These are phyloP conservation scores for Menura novaehollandiae DNA, from an alignment of 2,113 vertebrate species.

Conservation along the genomic window DNA sequence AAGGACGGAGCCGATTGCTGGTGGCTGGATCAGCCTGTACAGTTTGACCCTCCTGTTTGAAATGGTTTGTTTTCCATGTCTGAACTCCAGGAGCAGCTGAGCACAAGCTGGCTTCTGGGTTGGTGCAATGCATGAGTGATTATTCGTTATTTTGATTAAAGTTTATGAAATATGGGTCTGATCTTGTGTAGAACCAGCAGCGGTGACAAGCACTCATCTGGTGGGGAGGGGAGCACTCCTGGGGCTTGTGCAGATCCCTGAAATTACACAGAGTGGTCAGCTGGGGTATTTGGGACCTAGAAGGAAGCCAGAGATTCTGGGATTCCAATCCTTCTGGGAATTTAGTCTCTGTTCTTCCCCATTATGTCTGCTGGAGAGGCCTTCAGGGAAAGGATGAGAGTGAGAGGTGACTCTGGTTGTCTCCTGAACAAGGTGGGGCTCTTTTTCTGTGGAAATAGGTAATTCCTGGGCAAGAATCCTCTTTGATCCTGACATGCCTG, in stretches of 20 bases:
- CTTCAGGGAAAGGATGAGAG: not conserved
- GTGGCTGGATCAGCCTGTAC: not conserved
- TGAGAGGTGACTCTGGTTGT: not conserved
- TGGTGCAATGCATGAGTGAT: not conserved
- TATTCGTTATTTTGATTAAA: not conserved
- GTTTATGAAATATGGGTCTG: not conserved
- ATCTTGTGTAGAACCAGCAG: not conserved
- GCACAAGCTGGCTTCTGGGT: not conserved
- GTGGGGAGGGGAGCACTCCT: not conserved
- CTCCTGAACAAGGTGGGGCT: not conserved
- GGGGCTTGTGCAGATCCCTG: not conserved
- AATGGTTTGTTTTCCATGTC: not conserved
- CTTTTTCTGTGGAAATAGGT: not conserved
- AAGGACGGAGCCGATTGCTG: not conserved
- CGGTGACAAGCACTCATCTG: not conserved
- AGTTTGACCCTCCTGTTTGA: not conserved
- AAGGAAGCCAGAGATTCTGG: not conserved
- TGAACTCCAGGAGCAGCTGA: not conserved
- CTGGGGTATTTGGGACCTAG: not conserved
- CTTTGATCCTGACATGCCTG: not conserved
- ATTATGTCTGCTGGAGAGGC: not conserved
- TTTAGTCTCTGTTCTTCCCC: not conserved
- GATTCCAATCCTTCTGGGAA: not conserved
- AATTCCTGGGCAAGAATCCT: not conserved
- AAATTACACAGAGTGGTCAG: not conserved